Evolutionary conservation across 2,888 invertebrate species (phyloP).

Genomic region (Morpho achilles): DNA sequence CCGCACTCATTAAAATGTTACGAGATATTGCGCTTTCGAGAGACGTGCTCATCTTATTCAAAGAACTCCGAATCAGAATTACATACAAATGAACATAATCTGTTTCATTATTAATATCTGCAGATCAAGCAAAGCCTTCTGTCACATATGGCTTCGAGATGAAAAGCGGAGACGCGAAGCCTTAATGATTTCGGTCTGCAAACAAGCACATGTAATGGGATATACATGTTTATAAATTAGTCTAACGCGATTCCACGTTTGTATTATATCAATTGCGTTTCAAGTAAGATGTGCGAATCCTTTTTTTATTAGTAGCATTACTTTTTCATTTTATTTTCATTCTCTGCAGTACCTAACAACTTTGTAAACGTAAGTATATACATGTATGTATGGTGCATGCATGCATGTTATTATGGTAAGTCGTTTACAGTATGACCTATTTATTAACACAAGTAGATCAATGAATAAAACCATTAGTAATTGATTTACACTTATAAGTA

Average conservation of each 20-base stretch:
- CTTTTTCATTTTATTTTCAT: no score
- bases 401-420: no score
- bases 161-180: slow-evolving; percentile 16
- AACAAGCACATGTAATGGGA: slow-evolving; percentile 18
- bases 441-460: no score
- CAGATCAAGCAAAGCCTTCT: slow-evolving; percentile 47
- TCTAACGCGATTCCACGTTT: slow-evolving; percentile 3
- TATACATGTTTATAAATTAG: slow-evolving; percentile 14
- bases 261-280: slow-evolving; percentile 6
- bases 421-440: no score
- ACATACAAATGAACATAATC: slow-evolving; percentile 30
- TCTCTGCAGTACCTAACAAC: no score
- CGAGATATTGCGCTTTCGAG: slow-evolving; percentile 25
- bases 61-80: slow-evolving; percentile 18
- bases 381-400: no score
- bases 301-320: no score
- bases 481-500: no score
- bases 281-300: not conserved
- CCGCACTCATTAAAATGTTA: slow-evolving; percentile 24
- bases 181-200: slow-evolving; percentile 19
- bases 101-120: slow-evolving; percentile 58
- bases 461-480: no score
- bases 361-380: no score
- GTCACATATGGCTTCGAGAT: slow-evolving; percentile 16
- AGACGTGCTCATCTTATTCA: slow-evolving; percentile 19